Base-by-base conservation (phyloP, 2,113 vertebrate species). In the Phylloscopus trochilus region DNA sequence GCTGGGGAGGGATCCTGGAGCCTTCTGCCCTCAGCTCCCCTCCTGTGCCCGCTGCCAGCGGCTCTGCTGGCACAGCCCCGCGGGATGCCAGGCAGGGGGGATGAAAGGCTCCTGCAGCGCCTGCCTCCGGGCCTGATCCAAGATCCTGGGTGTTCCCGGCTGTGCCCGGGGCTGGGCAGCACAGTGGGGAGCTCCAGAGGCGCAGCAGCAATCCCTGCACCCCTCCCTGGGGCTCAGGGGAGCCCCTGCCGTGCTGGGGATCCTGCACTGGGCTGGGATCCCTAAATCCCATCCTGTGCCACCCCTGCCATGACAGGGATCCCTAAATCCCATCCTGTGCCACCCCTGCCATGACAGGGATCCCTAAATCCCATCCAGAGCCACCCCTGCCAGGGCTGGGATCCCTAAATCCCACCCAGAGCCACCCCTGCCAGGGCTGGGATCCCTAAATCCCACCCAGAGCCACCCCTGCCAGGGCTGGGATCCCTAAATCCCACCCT, bases 141-240 rank as follows among this genome's bases (percentile, higher is more conserved):
- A 20, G 4, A 0, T n/a, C 18, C 55, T 1, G 62, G 56, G 4
- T 4, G 24, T 17, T 73, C 60, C 24, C 1, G 39, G 10, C 1
- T 0, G 4, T 5, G 69, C 33, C 37, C 2, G 14, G 43, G 52
- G 43, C 91, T 92, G 74, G 18, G 76, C 83, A n/a, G 37, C 41
- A 0, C 1, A n/a, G 1, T 24, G 10, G 28, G 49, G 8, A 22
- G 22, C 69, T 33, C 49, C 55, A 10, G 23, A 17, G 55, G 24
- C 1, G 4, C 70, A 10, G 67, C 28, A 59, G 15, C 22, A 16
- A 59, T 26, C 15, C 58, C 58, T 24, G n/a, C 4, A 8, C 7
- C 37, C 53, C 47, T 49, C 24, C 56, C 1, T 59, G 33, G 66
- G 2, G 18, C 18, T 5, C 56, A 7, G 46, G 3, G 8, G 13